Evolutionary conservation across 1,140 invertebrate species (phyloP).

Genomic region (Carcinoscorpius rotundicauda): DNA sequence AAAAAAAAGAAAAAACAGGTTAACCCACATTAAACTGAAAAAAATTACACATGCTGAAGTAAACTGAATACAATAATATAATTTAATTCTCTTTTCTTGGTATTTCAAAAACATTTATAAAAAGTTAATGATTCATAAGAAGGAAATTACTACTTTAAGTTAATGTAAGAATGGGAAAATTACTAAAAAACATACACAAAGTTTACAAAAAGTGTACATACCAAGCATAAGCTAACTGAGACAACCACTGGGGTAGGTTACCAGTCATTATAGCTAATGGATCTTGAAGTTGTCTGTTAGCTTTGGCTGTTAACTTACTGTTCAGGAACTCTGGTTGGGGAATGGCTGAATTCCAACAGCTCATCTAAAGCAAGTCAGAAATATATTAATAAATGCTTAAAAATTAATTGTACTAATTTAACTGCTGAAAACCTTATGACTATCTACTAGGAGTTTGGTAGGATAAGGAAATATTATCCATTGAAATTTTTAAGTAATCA

Average conservation of each 20-base stretch:
- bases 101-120: background rate
- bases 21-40: too few species aligned
- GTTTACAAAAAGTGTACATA: conserved; percentile 32
- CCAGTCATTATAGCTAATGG: conserved; percentile 96
- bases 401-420: conserved; percentile 1
- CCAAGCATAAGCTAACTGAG: conserved; percentile 84
- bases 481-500: background rate
- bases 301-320: conserved; percentile 79
- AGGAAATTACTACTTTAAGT: background rate
- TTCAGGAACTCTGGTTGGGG: conserved; percentile 50
- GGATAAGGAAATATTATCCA: background rate
- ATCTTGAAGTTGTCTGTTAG: conserved; percentile 90
- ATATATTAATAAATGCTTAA: background rate
- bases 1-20: too few species aligned
- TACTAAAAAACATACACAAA: too few species aligned
- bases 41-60: too few species aligned
- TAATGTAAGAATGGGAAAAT: too few species aligned
- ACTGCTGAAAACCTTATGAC: too few species aligned
- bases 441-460: background rate
- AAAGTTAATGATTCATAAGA: background rate
- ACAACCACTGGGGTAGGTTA: conserved; percentile 87
- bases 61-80: too few species aligned
- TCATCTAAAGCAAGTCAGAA: conserved; percentile 15
- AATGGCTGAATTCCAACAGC: conserved; percentile 26
- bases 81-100: too few species aligned